Evolutionary conservation across 1,140 invertebrate genomes (phyloP), one percentile per base, ranked within the genome.

Genomic region (Argopecten irradians): DNA sequence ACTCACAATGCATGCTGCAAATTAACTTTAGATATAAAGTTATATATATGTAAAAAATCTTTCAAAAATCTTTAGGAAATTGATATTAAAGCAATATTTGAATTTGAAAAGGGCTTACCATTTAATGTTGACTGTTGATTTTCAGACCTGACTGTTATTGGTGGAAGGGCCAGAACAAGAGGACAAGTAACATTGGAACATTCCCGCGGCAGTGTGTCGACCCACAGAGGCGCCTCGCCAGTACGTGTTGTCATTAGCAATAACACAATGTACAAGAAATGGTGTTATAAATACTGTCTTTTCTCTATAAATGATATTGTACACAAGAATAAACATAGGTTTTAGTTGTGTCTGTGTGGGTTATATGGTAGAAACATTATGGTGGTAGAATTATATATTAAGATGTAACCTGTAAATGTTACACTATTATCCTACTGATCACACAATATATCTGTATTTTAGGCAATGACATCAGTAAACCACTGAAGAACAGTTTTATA

Each of bases 141-240:
- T 90, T n/a, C 90, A 96, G 96, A 34, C 92, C 98, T 0, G 98
- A 99, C 91, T 96, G 98, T 92, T 98, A 98, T 94, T 99, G 98
- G 97, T 99, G 99, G 98, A 98, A 98, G 95, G 98, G 96, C 19
- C 99, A 99, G 95, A 99, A 99, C 95, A 97, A 98, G 94, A 96
- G 98, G 86, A 98, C 98, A 0, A 97, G 97, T 93, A 97, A 98
- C 91, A 97, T 99, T 85, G 98, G 98, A 8, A 89, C 94, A 86
- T 97, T 97, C 94, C 97, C 96, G 87, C 96, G 97, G 9, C 97
- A 96, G 91, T 94, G 97, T 16, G 97, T 97, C 0, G 97, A 97
- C 93, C 97, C 97, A 0, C 96, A 97, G 95, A 93, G 94, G 43
- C 93, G 89, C 89, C 92, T 93, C 35, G 94, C 91, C 89, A 90